phyloP scores from a whole-genome alignment of 2,113 vertebrate species.

The Thermophis baileyi region DNA sequence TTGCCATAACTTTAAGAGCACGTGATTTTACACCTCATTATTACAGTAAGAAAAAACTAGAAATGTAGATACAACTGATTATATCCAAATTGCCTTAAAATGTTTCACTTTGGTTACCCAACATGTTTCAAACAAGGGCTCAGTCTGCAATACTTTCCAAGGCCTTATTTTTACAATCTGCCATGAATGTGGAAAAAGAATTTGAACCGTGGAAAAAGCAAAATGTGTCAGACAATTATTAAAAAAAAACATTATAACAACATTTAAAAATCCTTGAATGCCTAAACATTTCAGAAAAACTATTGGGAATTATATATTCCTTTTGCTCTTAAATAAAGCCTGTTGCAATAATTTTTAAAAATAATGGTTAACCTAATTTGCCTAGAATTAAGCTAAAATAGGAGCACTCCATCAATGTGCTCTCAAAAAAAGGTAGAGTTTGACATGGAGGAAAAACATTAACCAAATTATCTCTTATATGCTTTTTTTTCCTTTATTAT shows the following conservation, averaged over 20 bases:
- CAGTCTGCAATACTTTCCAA: not conserved
- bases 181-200: not conserved
- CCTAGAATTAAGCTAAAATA: not conserved
- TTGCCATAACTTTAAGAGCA: not conserved
- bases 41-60: not conserved
- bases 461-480: slow-evolving; percentile 1
- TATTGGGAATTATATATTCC: not conserved
- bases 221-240: not conserved
- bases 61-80: not conserved
- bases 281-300: not conserved
- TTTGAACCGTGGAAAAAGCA: not conserved
- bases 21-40: not conserved
- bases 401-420: slow-evolving; percentile 22
- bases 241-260: not conserved
- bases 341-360: not conserved
- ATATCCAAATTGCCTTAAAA: not conserved
- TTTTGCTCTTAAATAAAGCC: not conserved
- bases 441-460: slow-evolving; percentile 25
- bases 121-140: not conserved
- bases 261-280: not conserved
- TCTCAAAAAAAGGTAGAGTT: slow-evolving; percentile 44
- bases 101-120: not conserved
- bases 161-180: not conserved
- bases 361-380: not conserved
- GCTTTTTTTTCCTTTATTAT: slow-evolving; percentile 43